Conservation (phyloP, 2,113 vertebrate genomes). For the Paraplagusia blochii region DNA sequence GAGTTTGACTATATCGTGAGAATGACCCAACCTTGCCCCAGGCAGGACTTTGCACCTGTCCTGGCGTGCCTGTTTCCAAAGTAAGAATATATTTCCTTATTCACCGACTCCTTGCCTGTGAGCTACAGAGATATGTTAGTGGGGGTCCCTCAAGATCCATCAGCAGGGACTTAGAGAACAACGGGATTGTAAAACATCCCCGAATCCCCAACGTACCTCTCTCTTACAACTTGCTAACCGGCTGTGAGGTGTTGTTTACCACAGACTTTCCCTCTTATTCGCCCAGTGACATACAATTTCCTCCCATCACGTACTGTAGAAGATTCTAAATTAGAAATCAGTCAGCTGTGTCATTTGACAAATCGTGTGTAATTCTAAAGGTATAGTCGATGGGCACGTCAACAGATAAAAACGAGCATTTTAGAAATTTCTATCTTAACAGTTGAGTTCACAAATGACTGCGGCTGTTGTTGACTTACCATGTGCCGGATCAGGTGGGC, state of each 20-base stretch:
- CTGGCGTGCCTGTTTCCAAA: slow-evolving; percentile 69
- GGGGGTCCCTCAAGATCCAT: slow-evolving; percentile 57
- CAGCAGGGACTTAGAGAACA: slow-evolving; percentile 53
- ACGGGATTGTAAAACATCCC: slow-evolving; percentile 61
- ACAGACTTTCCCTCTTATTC: slow-evolving; percentile 47
- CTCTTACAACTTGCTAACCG: slow-evolving; percentile 72
- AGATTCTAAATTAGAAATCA: slow-evolving; percentile 77
- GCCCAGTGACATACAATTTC: slow-evolving; percentile 24
- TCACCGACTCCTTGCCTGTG: slow-evolving; percentile 37
- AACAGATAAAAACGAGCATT: slow-evolving; percentile 31
- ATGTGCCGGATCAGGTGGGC: slow-evolving; percentile 93
- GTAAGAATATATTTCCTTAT: slow-evolving; percentile 50
- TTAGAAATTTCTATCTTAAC: slow-evolving; percentile 34
- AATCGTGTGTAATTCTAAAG: slow-evolving; percentile 48
- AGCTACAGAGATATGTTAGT: slow-evolving; percentile 44
- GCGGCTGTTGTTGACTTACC: slow-evolving; percentile 76
- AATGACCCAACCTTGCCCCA: slow-evolving; percentile 65
- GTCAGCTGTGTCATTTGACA: slow-evolving; percentile 64
- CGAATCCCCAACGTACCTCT: slow-evolving; percentile 67
- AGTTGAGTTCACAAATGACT: slow-evolving; percentile 26
- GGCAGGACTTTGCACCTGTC: slow-evolving; percentile 73
- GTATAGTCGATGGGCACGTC: slow-evolving; percentile 45
- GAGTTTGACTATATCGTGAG: slow-evolving; percentile 41
- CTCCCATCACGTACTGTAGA: slow-evolving; percentile 57
- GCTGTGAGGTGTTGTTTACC: slow-evolving; percentile 75